Base-by-base conservation (phyloP, 2,113 vertebrate species). In the Microtus montanus region DNA sequence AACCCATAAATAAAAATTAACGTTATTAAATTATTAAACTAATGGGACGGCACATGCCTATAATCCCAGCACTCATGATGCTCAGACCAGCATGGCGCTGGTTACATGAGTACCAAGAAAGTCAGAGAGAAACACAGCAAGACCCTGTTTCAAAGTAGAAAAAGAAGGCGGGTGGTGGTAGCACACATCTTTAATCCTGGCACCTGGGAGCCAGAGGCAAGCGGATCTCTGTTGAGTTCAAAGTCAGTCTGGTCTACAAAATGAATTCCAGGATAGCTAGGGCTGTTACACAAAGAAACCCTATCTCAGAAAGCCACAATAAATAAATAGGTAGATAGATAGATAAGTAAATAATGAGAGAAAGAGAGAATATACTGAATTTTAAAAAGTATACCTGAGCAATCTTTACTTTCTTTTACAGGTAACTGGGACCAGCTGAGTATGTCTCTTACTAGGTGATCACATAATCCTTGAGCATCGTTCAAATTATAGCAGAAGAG, bases 401-500 rank as follows among this genome's bases (percentile, higher is more conserved):
- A 87, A 26, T 93, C 90, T 96, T 97, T 97, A 85, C 30, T 86
- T 68, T 97, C 95, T 20, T 33, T 77, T 47, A 97, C 58, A 63
- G 95, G 98, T 8, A 98, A 95, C 41, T 96, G 97, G 7, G 98
- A 97, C 61, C 96, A 97, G 54, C 97, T 98, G 68, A 99, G 98
- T 83, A 99, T 96, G 84, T 98, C 97, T 79, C 92, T 97, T 38
- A 99, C 99, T 96, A 99, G 98, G 96, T 98, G 98, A 98, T 99
- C 99, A 87, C 99, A 99, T 17, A 99, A 97, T 68, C 99, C 99
- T 97, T 99, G 99, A 78, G 99, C 99, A 88, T 99, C 99, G 93
- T 98, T 98, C 35, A 99, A 95, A 20, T 98, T 98, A 95, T 99
- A 99, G 58, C 98, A 98, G 97, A 99, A 99, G 3, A 99, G 97